Conservation (phyloP, 1,140 invertebrate genomes). For the Lanistes nyassanus region DNA sequence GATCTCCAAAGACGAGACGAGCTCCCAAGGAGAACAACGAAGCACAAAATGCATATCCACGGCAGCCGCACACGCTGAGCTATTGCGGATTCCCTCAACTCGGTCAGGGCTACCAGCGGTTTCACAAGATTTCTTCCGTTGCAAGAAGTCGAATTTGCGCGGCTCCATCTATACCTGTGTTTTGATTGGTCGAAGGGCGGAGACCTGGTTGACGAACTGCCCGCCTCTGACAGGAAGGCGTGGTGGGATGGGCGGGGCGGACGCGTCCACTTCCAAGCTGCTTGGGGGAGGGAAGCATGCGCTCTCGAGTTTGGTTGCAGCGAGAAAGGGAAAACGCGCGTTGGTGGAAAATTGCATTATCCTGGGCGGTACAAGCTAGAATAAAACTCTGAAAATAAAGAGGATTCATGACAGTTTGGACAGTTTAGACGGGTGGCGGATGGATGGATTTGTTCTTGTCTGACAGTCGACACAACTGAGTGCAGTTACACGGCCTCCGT, state of each 20-base stretch:
- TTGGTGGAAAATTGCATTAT: slow-evolving; percentile 34
- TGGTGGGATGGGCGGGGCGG: slow-evolving; percentile 37
- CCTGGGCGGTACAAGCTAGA: slow-evolving; percentile 19
- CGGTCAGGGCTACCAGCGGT: too few species aligned
- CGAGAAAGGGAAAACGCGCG: slow-evolving; percentile 24
- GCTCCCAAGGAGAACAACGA: too few species aligned
- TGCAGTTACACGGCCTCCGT: too few species aligned
- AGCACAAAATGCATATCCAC: too few species aligned
- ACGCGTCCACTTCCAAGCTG: slow-evolving; percentile 37
- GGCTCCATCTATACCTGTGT: slow-evolving; percentile 9
- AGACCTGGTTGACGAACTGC: slow-evolving; percentile 25
- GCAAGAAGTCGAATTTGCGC: slow-evolving; percentile 31
- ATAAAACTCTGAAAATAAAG: slow-evolving; percentile 34
- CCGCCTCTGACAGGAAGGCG: slow-evolving; percentile 31
- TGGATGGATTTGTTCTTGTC: slow-evolving; percentile 33
- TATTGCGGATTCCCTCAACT: too few species aligned
- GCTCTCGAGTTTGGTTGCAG: slow-evolving; percentile 26
- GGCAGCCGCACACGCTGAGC: too few species aligned
- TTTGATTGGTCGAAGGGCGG: slow-evolving; percentile 18
- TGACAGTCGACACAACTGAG: slow-evolving; percentile 24
- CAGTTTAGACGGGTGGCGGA: slow-evolving; percentile 28
- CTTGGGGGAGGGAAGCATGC: slow-evolving; percentile 30
- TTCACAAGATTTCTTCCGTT: background rate
- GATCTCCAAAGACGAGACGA: too few species aligned
- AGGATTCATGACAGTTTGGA: slow-evolving; percentile 32